Conservation (phyloP, 1,140 invertebrate genomes). For the Potamilus streckersoni region DNA sequence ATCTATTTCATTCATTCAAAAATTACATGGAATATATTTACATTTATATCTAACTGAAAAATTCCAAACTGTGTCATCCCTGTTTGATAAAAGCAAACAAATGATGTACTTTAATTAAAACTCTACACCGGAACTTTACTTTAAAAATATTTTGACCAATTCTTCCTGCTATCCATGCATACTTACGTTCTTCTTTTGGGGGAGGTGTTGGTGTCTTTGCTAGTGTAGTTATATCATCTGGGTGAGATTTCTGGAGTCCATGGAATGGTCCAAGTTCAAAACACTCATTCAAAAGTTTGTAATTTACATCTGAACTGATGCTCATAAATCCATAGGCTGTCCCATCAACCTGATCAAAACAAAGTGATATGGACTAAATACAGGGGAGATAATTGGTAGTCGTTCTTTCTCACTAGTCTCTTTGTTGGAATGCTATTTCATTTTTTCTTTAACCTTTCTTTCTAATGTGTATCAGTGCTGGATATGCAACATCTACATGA, state of each 20-base stretch:
- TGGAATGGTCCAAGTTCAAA: conserved; percentile 78
- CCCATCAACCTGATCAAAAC: conserved; percentile 60
- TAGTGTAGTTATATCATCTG: conserved; percentile 48
- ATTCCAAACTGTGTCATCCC: too few relatives aligned
- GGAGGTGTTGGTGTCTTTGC: conserved; percentile 47
- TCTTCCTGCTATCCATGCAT: not conserved
- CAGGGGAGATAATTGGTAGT: too few relatives aligned
- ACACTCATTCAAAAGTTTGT: conserved; percentile 74
- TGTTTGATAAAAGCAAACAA: not conserved
- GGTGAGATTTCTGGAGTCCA: conserved; percentile 70
- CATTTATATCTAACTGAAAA: too few relatives aligned
- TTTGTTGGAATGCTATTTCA: too few relatives aligned
- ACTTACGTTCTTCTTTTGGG: conserved; percentile 11
- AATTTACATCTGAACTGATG: conserved; percentile 75
- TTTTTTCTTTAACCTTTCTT: too few relatives aligned
- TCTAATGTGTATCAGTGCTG: too few relatives aligned
- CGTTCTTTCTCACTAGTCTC: too few relatives aligned
- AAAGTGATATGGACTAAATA: not conserved
- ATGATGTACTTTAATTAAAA: not conserved
- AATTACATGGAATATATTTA: too few relatives aligned
- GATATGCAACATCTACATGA: too few relatives aligned
- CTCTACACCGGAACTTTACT: not conserved
- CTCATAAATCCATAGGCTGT: conserved; percentile 74
- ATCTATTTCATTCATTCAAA: too few relatives aligned
- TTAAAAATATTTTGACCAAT: not conserved